Conservation (phyloP, 1,140 invertebrate genomes). For the Wiebesia pumilae region DNA sequence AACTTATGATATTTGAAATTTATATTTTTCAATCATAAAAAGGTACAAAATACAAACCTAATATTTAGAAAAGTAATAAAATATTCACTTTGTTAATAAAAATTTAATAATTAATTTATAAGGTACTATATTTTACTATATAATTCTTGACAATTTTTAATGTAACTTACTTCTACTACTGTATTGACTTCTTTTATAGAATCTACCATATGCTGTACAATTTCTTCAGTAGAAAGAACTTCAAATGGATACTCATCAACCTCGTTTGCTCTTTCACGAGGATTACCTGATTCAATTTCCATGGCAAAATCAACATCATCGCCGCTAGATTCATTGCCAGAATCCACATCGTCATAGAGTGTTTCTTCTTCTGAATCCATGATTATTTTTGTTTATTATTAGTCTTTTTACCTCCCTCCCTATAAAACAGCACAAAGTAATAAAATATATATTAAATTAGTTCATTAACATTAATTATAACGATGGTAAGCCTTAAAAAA, state of each 20-base stretch:
- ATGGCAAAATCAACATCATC: slow-evolving; percentile 94
- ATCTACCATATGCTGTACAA: slow-evolving; percentile 97
- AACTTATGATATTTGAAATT: too few species aligned
- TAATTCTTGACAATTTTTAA: neutral
- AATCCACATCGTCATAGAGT: slow-evolving; percentile 89
- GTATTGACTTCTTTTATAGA: slow-evolving; percentile 96
- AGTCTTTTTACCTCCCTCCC: neutral
- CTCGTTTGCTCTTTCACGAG: slow-evolving; percentile 85
- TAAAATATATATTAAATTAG: neutral
- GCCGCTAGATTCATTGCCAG: slow-evolving; percentile 92
- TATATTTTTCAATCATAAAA: too few species aligned
- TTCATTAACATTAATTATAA: neutral
- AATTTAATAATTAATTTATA: neutral
- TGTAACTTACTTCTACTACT: slow-evolving; percentile 84
- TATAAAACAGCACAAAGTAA: neutral
- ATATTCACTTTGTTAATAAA: too few species aligned
- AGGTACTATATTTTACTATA: neutral
- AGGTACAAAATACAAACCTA: too few species aligned
- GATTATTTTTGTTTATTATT: slow-evolving; percentile 40
- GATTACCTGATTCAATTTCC: slow-evolving; percentile 89
- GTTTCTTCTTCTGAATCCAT: slow-evolving; percentile 96
- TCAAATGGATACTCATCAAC: slow-evolving; percentile 94
- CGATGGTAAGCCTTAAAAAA: neutral
- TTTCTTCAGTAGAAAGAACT: slow-evolving; percentile 95
- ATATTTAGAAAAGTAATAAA: too few species aligned